Percentiles rank a stretch among this genome's conserved stretches.
These are phyloP conservation scores for Clivina fossor DNA, from an alignment of 2,888 invertebrate species.

Conservation along the genomic window DNA sequence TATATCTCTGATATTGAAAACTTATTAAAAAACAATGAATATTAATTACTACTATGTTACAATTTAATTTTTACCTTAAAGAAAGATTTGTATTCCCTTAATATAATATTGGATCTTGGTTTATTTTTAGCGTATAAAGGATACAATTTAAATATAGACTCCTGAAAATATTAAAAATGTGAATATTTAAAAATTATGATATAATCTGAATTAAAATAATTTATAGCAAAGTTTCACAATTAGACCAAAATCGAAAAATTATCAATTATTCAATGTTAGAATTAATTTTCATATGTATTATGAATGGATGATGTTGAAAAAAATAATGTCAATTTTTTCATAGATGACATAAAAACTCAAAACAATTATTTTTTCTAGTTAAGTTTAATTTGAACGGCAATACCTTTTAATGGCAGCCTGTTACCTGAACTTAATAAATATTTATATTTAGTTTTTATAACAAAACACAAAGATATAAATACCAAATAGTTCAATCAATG, in stretches of 20 bases:
- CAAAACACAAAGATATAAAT: too few species aligned
- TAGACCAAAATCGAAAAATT: background rate
- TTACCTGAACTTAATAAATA: too few species aligned
- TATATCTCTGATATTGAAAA: background rate
- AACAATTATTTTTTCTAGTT: too few species aligned
- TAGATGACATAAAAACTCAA: too few species aligned
- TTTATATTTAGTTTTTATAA: too few species aligned
- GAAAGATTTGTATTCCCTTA: slow-evolving; percentile 11
- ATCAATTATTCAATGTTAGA: too few species aligned
- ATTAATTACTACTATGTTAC: background rate
- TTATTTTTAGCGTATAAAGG: slow-evolving; percentile 50
- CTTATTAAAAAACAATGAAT: background rate
- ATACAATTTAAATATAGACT: slow-evolving; percentile 48
- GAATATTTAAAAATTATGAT: slow-evolving; percentile 3
- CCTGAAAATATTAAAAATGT: slow-evolving; percentile 44
- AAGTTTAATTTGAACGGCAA: too few species aligned
- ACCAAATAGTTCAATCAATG: too few species aligned
- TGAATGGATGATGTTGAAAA: too few species aligned
- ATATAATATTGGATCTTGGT: slow-evolving; percentile 45
- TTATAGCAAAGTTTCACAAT: background rate
- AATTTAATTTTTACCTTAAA: slow-evolving; percentile 15
- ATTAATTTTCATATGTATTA: too few species aligned
- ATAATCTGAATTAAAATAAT: background rate
- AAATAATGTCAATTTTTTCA: too few species aligned
- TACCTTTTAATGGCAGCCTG: too few species aligned